Percentiles rank a stretch among this genome's conserved stretches.
phyloP scores from a whole-genome alignment of 2,113 vertebrate genomes.

The Forbesichthys agassizii region DNA sequence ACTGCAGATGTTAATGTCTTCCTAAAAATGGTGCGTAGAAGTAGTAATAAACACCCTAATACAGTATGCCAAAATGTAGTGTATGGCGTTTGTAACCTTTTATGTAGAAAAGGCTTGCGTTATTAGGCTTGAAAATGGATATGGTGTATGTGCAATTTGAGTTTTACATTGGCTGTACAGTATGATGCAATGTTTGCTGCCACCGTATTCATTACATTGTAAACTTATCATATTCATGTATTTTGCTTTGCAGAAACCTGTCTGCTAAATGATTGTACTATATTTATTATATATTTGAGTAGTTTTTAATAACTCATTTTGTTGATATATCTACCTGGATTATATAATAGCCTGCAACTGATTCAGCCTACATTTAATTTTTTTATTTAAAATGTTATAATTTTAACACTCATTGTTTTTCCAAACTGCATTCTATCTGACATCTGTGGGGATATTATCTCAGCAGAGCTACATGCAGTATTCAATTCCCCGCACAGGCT shows the following conservation, averaged over 20 bases:
- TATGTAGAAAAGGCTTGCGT: conserved; percentile 10
- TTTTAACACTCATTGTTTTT: too few species aligned
- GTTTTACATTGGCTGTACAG: neutral
- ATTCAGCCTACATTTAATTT: too few species aligned
- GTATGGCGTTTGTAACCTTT: conserved; percentile 14
- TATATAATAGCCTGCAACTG: too few species aligned
- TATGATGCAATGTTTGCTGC: conserved; percentile 5
- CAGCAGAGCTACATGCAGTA: too few species aligned
- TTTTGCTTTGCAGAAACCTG: neutral
- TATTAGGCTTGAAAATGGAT: conserved; percentile 14
- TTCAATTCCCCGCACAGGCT: too few species aligned
- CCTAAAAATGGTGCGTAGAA: neutral
- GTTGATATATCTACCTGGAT: neutral
- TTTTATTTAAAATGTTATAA: too few species aligned
- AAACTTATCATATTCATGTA: neutral
- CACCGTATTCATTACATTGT: neutral
- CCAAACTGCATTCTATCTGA: too few species aligned
- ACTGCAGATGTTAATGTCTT: conserved; percentile 17
- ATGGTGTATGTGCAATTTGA: conserved; percentile 27
- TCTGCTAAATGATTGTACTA: neutral
- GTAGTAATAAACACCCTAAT: conserved; percentile 1
- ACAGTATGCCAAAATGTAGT: neutral
- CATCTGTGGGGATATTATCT: too few species aligned
- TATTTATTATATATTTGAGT: too few species aligned
- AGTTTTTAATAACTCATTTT: neutral